A percentile compares a stretch with the other conserved stretches of the same genome.
Evolutionary conservation across 2,797 vertebrate genomes (phyloP).

Genomic region (Glyptemys insculpta): DNA sequence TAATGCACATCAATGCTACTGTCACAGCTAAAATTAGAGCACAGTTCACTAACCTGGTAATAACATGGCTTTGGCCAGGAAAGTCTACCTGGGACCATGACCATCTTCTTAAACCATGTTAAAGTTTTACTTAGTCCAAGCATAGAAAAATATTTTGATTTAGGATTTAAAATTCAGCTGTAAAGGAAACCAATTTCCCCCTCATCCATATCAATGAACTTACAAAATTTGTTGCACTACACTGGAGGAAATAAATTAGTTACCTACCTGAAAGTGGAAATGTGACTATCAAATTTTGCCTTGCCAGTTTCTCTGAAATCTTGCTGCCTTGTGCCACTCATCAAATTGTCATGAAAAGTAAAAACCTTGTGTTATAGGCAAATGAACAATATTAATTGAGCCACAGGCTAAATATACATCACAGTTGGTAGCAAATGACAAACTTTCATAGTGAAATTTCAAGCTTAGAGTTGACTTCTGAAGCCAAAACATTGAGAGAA

Average conservation of each 20-base stretch:
- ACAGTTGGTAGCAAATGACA: neutral
- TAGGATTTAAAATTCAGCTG: neutral
- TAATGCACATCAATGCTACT: neutral
- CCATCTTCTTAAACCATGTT: neutral
- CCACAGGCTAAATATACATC: neutral
- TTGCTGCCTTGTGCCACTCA: neutral
- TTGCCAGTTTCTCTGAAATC: neutral
- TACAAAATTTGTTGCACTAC: neutral
- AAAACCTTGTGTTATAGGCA: neutral
- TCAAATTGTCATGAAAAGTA: fast-evolving
- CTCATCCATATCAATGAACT: neutral
- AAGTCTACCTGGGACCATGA: fast-evolving
- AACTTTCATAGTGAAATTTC: neutral
- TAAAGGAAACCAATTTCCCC: neutral
- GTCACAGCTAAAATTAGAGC: neutral
- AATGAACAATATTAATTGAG: neutral
- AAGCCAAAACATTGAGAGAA: neutral
- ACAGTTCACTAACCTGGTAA: fast-evolving
- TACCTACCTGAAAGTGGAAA: neutral
- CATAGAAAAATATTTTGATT: neutral
- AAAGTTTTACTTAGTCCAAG: fast-evolving
- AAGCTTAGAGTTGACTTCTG: neutral
- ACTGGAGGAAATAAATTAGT: neutral
- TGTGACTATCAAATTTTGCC: neutral
- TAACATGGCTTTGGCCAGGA: neutral